Percentiles rank a stretch among this genome's conserved stretches.
phyloP scores from a whole-genome alignment of 2,113 vertebrate genomes.

The Pipra filicauda region DNA sequence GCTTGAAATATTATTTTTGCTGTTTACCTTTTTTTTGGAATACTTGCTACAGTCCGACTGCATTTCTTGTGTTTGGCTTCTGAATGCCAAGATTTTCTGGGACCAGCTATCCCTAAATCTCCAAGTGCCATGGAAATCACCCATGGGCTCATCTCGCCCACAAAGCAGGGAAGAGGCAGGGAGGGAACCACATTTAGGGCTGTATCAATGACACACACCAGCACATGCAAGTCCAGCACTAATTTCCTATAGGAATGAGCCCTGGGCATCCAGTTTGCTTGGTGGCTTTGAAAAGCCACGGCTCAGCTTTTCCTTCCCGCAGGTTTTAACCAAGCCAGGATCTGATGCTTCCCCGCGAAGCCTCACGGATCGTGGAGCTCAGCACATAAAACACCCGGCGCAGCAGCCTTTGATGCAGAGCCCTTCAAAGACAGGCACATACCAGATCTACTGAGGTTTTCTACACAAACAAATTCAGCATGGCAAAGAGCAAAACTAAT shows the following conservation, averaged over 20 bases:
- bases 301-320: not conserved
- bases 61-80: not conserved
- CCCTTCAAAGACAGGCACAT: slow-evolving; percentile 20
- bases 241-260: not conserved
- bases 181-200: not conserved
- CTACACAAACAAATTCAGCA: slow-evolving; percentile 39
- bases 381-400: not conserved
- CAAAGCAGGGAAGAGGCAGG: not conserved
- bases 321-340: not conserved
- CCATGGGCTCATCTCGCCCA: not conserved
- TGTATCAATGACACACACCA: not conserved
- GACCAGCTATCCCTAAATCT: not conserved
- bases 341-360: not conserved
- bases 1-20: not conserved
- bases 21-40: not conserved
- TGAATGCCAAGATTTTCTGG: not conserved
- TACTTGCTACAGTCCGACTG: accelerated
- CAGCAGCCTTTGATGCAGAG: slow-evolving; percentile 8
- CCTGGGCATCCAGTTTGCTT: not conserved
- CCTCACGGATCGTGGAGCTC: not conserved
- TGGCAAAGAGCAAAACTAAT: slow-evolving; percentile 30
- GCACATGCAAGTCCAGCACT: not conserved
- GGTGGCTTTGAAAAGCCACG: not conserved
- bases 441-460: slow-evolving; percentile 9
- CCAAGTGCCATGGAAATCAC: not conserved